Evolutionary conservation across 2,797 vertebrate species (phyloP).

Genomic region (Philypnodon macrostomus): DNA sequence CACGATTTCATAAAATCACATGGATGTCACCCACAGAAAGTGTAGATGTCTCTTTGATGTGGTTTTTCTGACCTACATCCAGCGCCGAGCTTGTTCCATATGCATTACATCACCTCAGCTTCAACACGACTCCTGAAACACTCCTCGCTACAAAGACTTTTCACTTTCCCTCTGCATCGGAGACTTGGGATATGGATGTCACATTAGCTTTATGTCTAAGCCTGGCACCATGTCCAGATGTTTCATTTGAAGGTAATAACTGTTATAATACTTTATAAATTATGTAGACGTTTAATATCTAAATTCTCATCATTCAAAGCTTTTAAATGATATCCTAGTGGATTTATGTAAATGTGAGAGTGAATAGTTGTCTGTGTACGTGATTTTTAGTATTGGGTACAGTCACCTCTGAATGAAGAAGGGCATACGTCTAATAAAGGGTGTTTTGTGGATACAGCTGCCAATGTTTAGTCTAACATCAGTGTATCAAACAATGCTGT

Average conservation of each 20-base stretch:
- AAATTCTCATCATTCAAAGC: too few relatives aligned
- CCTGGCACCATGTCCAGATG: too few relatives aligned
- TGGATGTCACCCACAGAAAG: neutral
- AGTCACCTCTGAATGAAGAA: too few relatives aligned
- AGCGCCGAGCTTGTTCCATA: constrained; percentile 10
- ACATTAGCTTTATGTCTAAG: too few relatives aligned
- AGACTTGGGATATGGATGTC: neutral
- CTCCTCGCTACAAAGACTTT: constrained; percentile 11
- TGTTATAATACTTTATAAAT: too few relatives aligned
- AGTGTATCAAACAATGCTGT: constrained; percentile 26
- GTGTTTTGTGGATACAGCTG: constrained; percentile 10
- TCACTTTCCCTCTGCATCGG: neutral
- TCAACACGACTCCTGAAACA: neutral
- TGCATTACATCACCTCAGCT: constrained; percentile 26
- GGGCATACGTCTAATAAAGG: too few relatives aligned
- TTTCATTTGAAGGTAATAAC: too few relatives aligned
- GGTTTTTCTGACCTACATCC: constrained; percentile 23
- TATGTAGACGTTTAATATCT: too few relatives aligned
- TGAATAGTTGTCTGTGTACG: too few relatives aligned
- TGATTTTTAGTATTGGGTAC: too few relatives aligned
- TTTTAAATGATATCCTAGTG: too few relatives aligned
- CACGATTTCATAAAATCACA: neutral
- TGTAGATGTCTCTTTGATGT: constrained; percentile 15
- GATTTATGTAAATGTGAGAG: too few relatives aligned
- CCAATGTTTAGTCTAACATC: neutral